phyloP scores from a whole-genome alignment of 2,797 vertebrate genomes.

The Hydrocynus forskahlii region DNA sequence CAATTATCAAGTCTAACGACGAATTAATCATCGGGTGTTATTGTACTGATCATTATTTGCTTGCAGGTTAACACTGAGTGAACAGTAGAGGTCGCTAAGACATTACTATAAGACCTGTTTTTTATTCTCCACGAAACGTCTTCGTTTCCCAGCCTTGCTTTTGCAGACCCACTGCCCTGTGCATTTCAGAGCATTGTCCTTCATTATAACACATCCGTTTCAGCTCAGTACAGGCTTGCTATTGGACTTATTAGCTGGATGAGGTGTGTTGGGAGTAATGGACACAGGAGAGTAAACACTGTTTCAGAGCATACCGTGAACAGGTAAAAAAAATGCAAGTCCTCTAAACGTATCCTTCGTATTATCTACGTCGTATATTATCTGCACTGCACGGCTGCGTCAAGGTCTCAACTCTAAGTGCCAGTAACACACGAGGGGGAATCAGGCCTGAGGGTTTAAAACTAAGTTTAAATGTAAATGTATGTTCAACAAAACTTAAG shows the following conservation, averaged over 20 bases:
- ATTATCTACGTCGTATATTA: conserved; percentile 5
- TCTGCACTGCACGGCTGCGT: neutral
- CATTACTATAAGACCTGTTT: neutral
- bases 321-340: neutral
- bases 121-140: neutral
- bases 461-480: neutral
- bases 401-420: neutral
- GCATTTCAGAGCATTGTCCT: too few relatives aligned
- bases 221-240: too few relatives aligned
- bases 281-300: too few relatives aligned
- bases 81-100: conserved; percentile 52
- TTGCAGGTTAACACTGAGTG: neutral
- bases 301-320: neutral
- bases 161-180: too few relatives aligned
- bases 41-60: neutral
- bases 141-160: neutral
- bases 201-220: too few relatives aligned
- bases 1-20: neutral
- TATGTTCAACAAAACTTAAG: neutral
- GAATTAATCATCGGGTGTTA: neutral
- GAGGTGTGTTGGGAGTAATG: too few relatives aligned
- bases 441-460: neutral
- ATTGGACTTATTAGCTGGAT: too few relatives aligned
- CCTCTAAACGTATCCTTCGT: neutral
- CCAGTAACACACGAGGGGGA: neutral